phyloP scores from a whole-genome alignment of 2,797 vertebrate species.

The Discoglossus pictus region DNA sequence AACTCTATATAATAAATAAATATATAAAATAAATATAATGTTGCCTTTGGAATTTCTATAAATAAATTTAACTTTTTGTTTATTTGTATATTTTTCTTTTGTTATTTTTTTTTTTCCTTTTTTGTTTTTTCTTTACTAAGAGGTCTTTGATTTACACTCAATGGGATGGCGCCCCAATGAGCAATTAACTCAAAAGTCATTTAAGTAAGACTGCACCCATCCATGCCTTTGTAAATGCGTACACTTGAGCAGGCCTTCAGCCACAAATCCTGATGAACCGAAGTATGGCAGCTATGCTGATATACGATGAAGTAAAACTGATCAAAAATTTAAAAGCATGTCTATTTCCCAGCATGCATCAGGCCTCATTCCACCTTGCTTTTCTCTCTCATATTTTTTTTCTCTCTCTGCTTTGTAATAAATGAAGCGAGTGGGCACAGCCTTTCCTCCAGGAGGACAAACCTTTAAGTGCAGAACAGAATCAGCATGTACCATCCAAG shows the following conservation, averaged over 20 bases:
- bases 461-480: slow-evolving; percentile 76
- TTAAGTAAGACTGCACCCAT: slow-evolving; percentile 72
- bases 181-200: slow-evolving; percentile 71
- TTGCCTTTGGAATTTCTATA: slow-evolving; percentile 91
- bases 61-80: slow-evolving; percentile 84
- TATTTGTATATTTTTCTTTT: slow-evolving; percentile 62
- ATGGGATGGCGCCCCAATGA: slow-evolving; percentile 68
- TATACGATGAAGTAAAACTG: slow-evolving; percentile 74
- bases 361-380: slow-evolving; percentile 66
- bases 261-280: slow-evolving; percentile 72
- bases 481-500: slow-evolving; percentile 77
- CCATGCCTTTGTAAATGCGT: slow-evolving; percentile 74
- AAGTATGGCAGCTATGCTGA: slow-evolving; percentile 76
- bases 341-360: slow-evolving; percentile 81
- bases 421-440: slow-evolving; percentile 72
- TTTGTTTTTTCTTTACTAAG: slow-evolving; percentile 69
- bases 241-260: slow-evolving; percentile 74
- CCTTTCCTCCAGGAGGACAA: slow-evolving; percentile 72
- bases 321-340: slow-evolving; percentile 77
- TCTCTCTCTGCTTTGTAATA: slow-evolving; percentile 60
- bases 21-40: slow-evolving; percentile 99
- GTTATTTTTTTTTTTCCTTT: slow-evolving; percentile 54
- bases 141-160: slow-evolving; percentile 79
- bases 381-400: slow-evolving; percentile 50
- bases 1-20: slow-evolving; percentile 99